Base-by-base conservation (phyloP, 2,888 invertebrate species). In the Phyto melanocephala region DNA sequence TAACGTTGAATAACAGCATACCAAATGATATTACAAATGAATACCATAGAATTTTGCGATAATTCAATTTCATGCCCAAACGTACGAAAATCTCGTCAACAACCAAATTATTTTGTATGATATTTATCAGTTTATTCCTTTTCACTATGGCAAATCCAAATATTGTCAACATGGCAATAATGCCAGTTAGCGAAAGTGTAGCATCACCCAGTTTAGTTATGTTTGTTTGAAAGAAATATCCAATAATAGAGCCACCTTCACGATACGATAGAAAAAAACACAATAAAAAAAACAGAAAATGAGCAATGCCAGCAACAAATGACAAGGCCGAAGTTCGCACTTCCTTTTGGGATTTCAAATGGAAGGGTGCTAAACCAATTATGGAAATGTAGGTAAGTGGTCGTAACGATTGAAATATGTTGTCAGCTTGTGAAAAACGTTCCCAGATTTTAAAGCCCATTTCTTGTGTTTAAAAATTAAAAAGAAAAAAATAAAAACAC, bases 191-290 rank as follows among this genome's bases (percentile, higher is more conserved):
- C 4, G 89, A 85, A 2, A 91, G 85, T 0, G 90, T 88, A 15
- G 86, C 85, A 78, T 90, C 91, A 62, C 91, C 90, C 80, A 90
- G 37, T 5, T 89, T 87, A 1, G 91, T 90, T 1, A 90, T 89
- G 58, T 89, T 90, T 2, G 90, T 90, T 76, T 90, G 89, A 62
- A 90, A 91, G 80, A 90, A 90, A 79, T 90, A 91, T 20, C 90
- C 90, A 52, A 90, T 90, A 24, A 90, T 90, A 54, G 90, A 90
- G 56, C 90, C 90, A 0, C 88, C 87, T 74, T 90, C 89, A 20
- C 60, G 70, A 1, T 87, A 76, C 0, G 90, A 89, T 10, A 86
- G 80, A 8, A 86, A 86, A 22, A 90, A 88, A 45, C 89, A 90
- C 28, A 88, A 22, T 0, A 87, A 86, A 52, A 89, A 90, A 68